These are phyloP conservation scores for Patella ulyssiponensis DNA, from an alignment of 2,888 invertebrate species.

Conservation along the genomic window DNA sequence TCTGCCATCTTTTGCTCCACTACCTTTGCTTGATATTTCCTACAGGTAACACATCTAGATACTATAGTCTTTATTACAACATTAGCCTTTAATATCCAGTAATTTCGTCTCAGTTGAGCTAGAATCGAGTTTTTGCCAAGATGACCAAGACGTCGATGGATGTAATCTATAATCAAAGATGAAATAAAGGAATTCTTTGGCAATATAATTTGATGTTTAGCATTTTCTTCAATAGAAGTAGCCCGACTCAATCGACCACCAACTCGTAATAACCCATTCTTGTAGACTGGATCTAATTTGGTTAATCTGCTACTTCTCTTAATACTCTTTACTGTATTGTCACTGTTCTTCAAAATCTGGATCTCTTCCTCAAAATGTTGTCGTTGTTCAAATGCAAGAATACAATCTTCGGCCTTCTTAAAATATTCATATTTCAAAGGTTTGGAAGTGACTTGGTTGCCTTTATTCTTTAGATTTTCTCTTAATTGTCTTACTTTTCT, in stretches of 20 bases:
- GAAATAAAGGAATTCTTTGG: slow-evolving; percentile 19
- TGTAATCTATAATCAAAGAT: slow-evolving; percentile 15
- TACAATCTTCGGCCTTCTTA: slow-evolving; percentile 1
- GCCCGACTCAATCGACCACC: slow-evolving; percentile 14
- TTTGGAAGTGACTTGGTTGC: background rate
- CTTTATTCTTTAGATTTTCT: background rate
- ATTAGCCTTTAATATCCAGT: slow-evolving; percentile 18
- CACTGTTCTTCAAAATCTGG: background rate
- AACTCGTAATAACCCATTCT: background rate
- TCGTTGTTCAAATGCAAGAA: too few relatives aligned
- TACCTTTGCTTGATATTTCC: background rate
- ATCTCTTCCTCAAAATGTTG: too few relatives aligned
- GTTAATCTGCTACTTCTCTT: background rate
- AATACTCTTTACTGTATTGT: background rate
- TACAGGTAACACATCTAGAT: slow-evolving; percentile 12
- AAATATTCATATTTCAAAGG: background rate
- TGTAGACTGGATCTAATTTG: slow-evolving; percentile 11
- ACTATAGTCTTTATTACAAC: background rate
- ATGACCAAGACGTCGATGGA: slow-evolving; percentile 15
- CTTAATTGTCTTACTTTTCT: background rate
- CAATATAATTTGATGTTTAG: slow-evolving; percentile 22
- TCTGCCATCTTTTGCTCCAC: background rate
- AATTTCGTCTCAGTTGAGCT: slow-evolving; percentile 12
- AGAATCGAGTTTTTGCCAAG: slow-evolving; percentile 5
- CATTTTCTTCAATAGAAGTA: background rate